Evolutionary conservation across 1,140 invertebrate genomes (phyloP), one percentile per base, ranked within the genome.

Genomic region (Drosophila dunni): DNA sequence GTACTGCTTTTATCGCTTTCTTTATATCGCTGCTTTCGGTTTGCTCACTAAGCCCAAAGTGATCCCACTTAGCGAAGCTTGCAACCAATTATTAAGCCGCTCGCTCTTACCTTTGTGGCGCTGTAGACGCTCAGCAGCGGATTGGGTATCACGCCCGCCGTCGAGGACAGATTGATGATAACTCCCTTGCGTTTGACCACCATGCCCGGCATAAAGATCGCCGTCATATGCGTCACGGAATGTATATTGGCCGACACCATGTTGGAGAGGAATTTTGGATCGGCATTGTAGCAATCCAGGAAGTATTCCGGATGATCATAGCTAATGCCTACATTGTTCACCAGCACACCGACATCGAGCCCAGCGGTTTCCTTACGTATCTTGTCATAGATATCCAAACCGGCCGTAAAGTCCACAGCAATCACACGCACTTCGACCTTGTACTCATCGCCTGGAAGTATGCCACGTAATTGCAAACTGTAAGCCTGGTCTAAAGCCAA

Each of bases 291-390:
- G 1, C 96, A 90, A 11, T 96, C 94, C 1, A 96, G 93, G 91
- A 98, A 97, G 81, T 96, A 96, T 86, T 97, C 96, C 0, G 98
- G 98, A 92, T 97, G 95, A 0, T 95, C 93, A 92, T 99, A 99
- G 58, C 97, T 97, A 70, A 97, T 95, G 3, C 98, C 98, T 0
- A 99, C 98, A 93, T 99, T 99, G 92, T 99, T 99, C 5, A 99
- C 95, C 8, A 99, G 93, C 13, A 98, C 95, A 0, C 97, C 98
- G 68, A 99, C 96, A 90, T 99, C 97, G 1, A 99, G 93, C 2
- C 95, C 96, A 7, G 93, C 93, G 7, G 98, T 94, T 60, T 96
- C 94, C 76, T 95, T 95, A 24, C 95, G 93, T 53, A 99, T 97
- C 61, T 94, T 94, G 0, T 95, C 93, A 90, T 97, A 99, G 42